Evolutionary conservation across 2,113 vertebrate genomes (phyloP).

Genomic region (human (Homo sapiens)): GRCh38 chr7:86839501-86840000

Average conservation of each 20-base stretch:
- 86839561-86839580: constrained; percentile 99
- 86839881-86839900: constrained; percentile 99
- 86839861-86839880: constrained; percentile 99
- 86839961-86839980: neutral
- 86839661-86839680: constrained; percentile 94
- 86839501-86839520: constrained; percentile 99
- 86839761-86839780: constrained; percentile 98
- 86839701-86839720: constrained; percentile 98
- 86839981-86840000: constrained; percentile 5
- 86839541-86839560: constrained; percentile 95
- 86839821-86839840: constrained; percentile 99
- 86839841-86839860: constrained; percentile 99
- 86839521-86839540: constrained; percentile 96
- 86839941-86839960: neutral
- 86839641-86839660: constrained; percentile 94
- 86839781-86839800: constrained; percentile 99
- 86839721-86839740: constrained; percentile 96
- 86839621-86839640: constrained; percentile 97
- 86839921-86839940: constrained; percentile 33
- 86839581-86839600: constrained; percentile 97
- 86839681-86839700: constrained; percentile 98
- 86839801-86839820: constrained; percentile 99
- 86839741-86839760: constrained; percentile 98
- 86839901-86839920: constrained; percentile 92
- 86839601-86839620: constrained; percentile 95